These are phyloP conservation scores for Drosophila merina DNA, from an alignment of 2,888 invertebrate species.

Conservation along the genomic window DNA sequence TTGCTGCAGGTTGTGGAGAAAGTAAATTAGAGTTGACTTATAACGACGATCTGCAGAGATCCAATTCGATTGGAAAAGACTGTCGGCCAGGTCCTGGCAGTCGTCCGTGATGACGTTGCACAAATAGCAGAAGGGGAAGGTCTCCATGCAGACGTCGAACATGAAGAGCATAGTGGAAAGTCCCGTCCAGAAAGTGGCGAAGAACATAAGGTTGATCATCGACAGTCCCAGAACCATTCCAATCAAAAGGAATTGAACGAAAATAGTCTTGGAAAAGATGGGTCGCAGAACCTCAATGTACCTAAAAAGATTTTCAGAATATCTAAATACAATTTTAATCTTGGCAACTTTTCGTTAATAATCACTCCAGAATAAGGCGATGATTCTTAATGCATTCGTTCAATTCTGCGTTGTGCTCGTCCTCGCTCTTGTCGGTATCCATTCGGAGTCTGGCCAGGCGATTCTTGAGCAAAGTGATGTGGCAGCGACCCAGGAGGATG, in stretches of 20 bases:
- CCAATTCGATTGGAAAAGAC: slow-evolving; percentile 66
- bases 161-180: slow-evolving; percentile 40
- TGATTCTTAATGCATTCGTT: slow-evolving; percentile 52
- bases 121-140: slow-evolving; percentile 65
- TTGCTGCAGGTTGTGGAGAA: slow-evolving; percentile 60
- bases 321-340: slow-evolving; percentile 18
- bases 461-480: slow-evolving; percentile 41
- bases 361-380: slow-evolving; percentile 44
- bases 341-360: neutral
- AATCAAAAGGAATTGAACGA: slow-evolving; percentile 54
- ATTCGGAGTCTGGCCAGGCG: slow-evolving; percentile 38
- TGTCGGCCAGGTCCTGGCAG: slow-evolving; percentile 41
- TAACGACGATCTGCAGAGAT: slow-evolving; percentile 48
- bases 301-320: slow-evolving; percentile 21
- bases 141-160: slow-evolving; percentile 45
- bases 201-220: slow-evolving; percentile 57
- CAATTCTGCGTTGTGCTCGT: slow-evolving; percentile 37
- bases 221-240: slow-evolving; percentile 55
- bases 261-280: slow-evolving; percentile 58
- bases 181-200: slow-evolving; percentile 51
- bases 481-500: slow-evolving; percentile 39
- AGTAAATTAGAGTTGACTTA: slow-evolving; percentile 42
- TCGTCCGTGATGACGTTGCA: slow-evolving; percentile 56
- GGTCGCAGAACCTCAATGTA: slow-evolving; percentile 31
- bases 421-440: slow-evolving; percentile 25